Conservation (phyloP, 2,888 invertebrate species). For the Clivina fossor region DNA sequence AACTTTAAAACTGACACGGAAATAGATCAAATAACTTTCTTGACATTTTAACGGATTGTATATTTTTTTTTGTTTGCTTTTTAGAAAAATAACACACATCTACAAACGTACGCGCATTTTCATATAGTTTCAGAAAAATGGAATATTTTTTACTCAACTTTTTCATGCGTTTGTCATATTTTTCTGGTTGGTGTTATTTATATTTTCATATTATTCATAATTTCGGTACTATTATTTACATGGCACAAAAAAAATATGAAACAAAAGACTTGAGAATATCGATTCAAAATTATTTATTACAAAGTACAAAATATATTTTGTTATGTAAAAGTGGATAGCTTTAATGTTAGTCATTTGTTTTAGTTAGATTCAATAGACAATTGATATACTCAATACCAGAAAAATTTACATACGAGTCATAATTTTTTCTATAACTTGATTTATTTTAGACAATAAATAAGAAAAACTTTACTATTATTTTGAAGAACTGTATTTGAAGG, state of each 20-base stretch:
- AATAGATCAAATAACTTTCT: slow-evolving; percentile 34
- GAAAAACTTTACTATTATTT: no score
- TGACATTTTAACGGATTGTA: slow-evolving; percentile 31
- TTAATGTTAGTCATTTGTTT: slow-evolving; percentile 21
- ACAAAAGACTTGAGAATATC: slow-evolving; percentile 8
- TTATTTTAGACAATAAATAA: no score
- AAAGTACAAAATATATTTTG: background rate
- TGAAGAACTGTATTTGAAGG: no score
- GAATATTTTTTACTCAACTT: slow-evolving; percentile 19
- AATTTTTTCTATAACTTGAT: no score
- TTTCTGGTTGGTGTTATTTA: slow-evolving; percentile 21
- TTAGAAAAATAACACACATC: slow-evolving; percentile 31
- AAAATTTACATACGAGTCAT: no score
- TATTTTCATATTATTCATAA: slow-evolving; percentile 24
- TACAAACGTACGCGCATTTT: no score
- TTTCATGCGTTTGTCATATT: slow-evolving; percentile 25
- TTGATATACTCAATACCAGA: slow-evolving; percentile 13
- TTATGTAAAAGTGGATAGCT: slow-evolving; percentile 8
- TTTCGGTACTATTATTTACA: no score
- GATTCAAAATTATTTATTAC: slow-evolving; percentile 13
- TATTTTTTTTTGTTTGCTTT: slow-evolving; percentile 23
- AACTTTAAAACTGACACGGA: slow-evolving; percentile 32
- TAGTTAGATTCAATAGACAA: slow-evolving; percentile 18
- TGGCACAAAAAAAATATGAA: no score
- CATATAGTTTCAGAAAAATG: slow-evolving; percentile 24